phyloP scores from a whole-genome alignment of 2,113 vertebrate genomes.

The Microcebus jonahi region DNA sequence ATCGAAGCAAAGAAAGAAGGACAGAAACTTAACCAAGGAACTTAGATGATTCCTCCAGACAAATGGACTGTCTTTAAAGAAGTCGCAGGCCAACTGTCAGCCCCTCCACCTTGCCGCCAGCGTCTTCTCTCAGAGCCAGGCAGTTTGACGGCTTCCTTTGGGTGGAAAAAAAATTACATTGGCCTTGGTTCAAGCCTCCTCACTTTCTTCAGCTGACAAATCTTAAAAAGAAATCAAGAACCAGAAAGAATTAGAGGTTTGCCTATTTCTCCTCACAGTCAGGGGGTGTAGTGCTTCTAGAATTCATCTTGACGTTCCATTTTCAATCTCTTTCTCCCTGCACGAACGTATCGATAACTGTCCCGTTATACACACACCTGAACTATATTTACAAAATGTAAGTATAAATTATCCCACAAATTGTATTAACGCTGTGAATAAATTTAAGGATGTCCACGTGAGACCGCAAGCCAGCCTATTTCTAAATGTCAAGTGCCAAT shows the following conservation, averaged over 20 bases:
- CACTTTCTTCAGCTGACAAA: slow-evolving; percentile 62
- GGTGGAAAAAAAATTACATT: slow-evolving; percentile 55
- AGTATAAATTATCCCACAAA: slow-evolving; percentile 55
- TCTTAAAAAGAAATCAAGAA: slow-evolving; percentile 71
- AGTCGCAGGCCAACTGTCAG: not conserved
- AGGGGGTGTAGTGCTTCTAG: slow-evolving; percentile 30
- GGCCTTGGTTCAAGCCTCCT: slow-evolving; percentile 58
- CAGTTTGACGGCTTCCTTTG: slow-evolving; percentile 41
- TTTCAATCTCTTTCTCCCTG: slow-evolving; percentile 42
- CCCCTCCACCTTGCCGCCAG: not conserved
- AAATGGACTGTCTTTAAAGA: slow-evolving; percentile 14
- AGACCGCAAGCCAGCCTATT: not conserved
- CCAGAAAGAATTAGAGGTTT: slow-evolving; percentile 64
- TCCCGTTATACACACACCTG: slow-evolving; percentile 44
- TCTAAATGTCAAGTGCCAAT: slow-evolving; percentile 21
- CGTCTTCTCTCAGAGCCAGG: not conserved
- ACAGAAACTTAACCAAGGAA: slow-evolving; percentile 11
- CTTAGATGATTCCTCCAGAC: not conserved
- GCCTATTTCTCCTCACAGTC: slow-evolving; percentile 32
- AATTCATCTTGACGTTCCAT: slow-evolving; percentile 39
- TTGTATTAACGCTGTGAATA: slow-evolving; percentile 43
- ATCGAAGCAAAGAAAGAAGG: not conserved
- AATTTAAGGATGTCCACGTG: not conserved
- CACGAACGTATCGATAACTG: slow-evolving; percentile 37
- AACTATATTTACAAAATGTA: slow-evolving; percentile 40